phyloP scores from a whole-genome alignment of 2,113 vertebrate genomes.

The Nibea albiflora region DNA sequence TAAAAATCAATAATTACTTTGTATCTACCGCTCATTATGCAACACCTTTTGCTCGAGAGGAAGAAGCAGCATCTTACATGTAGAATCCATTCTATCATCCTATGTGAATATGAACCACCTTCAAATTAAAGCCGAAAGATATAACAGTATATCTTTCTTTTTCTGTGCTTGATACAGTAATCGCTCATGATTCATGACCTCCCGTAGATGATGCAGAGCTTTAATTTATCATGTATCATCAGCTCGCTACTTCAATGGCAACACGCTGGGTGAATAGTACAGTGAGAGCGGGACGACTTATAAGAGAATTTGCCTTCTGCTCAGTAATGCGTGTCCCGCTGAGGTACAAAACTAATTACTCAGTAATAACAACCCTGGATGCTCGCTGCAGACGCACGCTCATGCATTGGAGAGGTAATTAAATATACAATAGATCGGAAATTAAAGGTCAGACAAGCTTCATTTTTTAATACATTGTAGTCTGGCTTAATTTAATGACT shows the following conservation, averaged over 20 bases:
- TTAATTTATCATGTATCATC: slow-evolving; percentile 33
- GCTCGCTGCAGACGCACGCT: slow-evolving; percentile 34
- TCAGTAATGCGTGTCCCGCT: slow-evolving; percentile 64
- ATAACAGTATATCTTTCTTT: background rate
- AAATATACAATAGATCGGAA: slow-evolving; percentile 57
- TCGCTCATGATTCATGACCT: slow-evolving; percentile 5
- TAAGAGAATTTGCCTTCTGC: slow-evolving; percentile 55
- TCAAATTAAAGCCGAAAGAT: background rate
- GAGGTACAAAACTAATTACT: slow-evolving; percentile 70
- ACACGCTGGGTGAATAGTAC: slow-evolving; percentile 40
- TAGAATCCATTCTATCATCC: background rate
- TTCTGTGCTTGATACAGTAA: background rate
- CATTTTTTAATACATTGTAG: slow-evolving; percentile 18
- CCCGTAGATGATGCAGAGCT: slow-evolving; percentile 18
- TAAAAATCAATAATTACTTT: background rate
- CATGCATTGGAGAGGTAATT: slow-evolving; percentile 39
- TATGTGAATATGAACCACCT: background rate
- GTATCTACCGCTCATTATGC: too few relatives aligned
- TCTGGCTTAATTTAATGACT: slow-evolving; percentile 46
- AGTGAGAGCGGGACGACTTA: slow-evolving; percentile 17
- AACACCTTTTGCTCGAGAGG: background rate
- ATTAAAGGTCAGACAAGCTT: slow-evolving; percentile 54
- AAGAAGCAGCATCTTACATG: background rate
- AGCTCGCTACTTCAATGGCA: slow-evolving; percentile 34
- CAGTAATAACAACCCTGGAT: slow-evolving; percentile 57